Percentiles rank a stretch among this genome's conserved stretches.
These are phyloP conservation scores for Ophiodon elongatus DNA, from an alignment of 2,113 vertebrate species.

Conservation along the genomic window DNA sequence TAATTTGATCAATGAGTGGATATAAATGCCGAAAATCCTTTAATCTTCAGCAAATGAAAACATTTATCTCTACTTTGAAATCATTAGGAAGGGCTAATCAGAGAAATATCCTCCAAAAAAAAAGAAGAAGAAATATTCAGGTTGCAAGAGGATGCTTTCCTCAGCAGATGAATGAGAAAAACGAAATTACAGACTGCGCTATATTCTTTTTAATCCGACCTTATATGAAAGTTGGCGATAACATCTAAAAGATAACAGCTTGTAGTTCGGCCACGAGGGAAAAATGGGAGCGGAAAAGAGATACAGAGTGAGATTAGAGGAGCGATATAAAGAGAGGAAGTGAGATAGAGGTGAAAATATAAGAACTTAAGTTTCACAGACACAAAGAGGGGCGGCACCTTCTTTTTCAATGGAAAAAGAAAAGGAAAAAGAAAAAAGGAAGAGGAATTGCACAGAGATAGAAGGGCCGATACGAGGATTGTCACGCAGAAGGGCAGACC, in stretches of 20 bases:
- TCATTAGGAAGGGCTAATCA: conserved; percentile 72
- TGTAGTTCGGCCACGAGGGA: conserved; percentile 52
- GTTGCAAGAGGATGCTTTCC: conserved; percentile 30
- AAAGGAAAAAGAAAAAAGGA: conserved; percentile 29
- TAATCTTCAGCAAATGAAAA: conserved; percentile 79
- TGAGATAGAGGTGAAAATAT: conserved; percentile 70
- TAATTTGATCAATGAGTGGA: conserved; percentile 76
- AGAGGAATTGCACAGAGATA: conserved; percentile 26
- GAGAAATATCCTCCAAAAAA: conserved; percentile 55
- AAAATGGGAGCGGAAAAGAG: conserved; percentile 51
- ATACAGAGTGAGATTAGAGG: conserved; percentile 60
- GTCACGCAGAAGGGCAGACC: conserved; percentile 41
- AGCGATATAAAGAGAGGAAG: conserved; percentile 54
- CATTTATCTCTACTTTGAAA: conserved; percentile 80
- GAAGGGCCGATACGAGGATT: conserved; percentile 34
- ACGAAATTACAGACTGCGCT: conserved; percentile 42
- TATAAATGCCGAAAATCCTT: conserved; percentile 75
- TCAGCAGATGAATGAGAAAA: conserved; percentile 60
- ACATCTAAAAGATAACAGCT: conserved; percentile 69
- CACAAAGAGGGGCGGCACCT: conserved; percentile 55
- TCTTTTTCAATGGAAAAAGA: conserved; percentile 39
- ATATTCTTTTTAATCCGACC: conserved; percentile 64
- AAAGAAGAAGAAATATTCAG: background rate
- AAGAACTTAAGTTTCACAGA: conserved; percentile 57
- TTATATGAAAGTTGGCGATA: conserved; percentile 72